These are phyloP conservation scores for Whitmania pigra DNA, from an alignment of 1,140 invertebrate species.

Conservation along the genomic window DNA sequence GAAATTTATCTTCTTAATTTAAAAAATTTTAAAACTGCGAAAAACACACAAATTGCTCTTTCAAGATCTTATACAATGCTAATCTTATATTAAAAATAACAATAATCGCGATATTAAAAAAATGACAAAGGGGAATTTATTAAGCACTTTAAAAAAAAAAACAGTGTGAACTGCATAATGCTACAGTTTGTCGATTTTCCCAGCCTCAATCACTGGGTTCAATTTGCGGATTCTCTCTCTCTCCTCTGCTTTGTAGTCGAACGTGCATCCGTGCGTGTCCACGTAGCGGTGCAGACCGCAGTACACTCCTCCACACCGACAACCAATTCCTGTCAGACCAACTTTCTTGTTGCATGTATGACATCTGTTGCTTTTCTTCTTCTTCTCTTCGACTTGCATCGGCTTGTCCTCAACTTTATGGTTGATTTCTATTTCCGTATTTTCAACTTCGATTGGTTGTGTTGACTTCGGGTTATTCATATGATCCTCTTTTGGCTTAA, in stretches of 20 bases:
- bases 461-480: background rate
- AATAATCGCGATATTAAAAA: too few relatives aligned
- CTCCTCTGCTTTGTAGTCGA: constrained; percentile 95
- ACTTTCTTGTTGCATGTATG: constrained; percentile 95
- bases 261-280: constrained; percentile 95
- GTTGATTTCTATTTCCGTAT: background rate
- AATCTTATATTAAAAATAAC: too few relatives aligned
- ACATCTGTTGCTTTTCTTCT: constrained; percentile 81
- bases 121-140: too few relatives aligned
- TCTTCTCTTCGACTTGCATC: background rate
- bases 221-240: constrained; percentile 96
- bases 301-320: constrained; percentile 93
- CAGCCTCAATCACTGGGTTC: constrained; percentile 59
- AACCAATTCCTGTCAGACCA: constrained; percentile 94
- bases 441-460: background rate
- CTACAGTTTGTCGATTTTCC: background rate
- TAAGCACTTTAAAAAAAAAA: too few relatives aligned
- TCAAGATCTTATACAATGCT: too few relatives aligned
- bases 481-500: background rate
- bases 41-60: too few relatives aligned
- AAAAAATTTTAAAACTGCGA: too few relatives aligned
- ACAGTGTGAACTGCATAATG: background rate
- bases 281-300: constrained; percentile 97
- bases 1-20: too few relatives aligned
- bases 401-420: background rate